A percentile compares a stretch with the other conserved stretches of the same genome.
phyloP scores from a whole-genome alignment of 2,797 vertebrate genomes.

The Malacoraja senta region DNA sequence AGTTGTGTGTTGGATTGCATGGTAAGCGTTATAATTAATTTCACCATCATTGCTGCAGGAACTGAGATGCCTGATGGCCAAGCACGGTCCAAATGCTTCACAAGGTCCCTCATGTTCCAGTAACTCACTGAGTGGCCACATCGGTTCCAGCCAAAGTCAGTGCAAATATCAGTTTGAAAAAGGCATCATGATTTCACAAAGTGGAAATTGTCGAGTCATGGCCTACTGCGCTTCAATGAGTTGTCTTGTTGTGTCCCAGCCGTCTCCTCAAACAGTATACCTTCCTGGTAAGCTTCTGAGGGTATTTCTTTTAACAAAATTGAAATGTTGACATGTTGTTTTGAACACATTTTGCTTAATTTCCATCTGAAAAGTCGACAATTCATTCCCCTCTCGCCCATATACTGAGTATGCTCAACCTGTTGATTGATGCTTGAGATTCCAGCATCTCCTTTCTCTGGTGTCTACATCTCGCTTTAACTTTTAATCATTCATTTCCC shows the following conservation, averaged over 20 bases:
- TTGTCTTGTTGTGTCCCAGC: constrained; percentile 83
- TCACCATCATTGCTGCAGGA: constrained; percentile 57
- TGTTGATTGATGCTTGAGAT: too few species aligned
- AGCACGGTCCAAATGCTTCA: constrained; percentile 49
- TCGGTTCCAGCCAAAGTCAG: constrained; percentile 57
- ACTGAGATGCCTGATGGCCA: constrained; percentile 64
- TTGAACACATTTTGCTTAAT: not conserved
- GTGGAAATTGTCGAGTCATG: constrained; percentile 78
- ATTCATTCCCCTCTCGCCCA: too few species aligned
- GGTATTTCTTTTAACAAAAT: not conserved
- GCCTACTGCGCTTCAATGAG: constrained; percentile 72
- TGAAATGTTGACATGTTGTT: not conserved
- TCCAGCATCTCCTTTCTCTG: too few species aligned
- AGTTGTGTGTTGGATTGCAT: not conserved
- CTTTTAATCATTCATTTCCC: not conserved
- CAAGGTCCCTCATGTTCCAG: constrained; percentile 44
- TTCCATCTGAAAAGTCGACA: too few species aligned
- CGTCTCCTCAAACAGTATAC: constrained; percentile 76
- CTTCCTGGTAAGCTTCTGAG: constrained; percentile 68
- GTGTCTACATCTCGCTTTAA: not conserved
- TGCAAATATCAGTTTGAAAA: constrained; percentile 73
- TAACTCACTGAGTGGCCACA: constrained; percentile 42
- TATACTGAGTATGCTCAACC: too few species aligned
- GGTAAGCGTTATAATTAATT: not conserved
- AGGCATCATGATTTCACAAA: constrained; percentile 71